Evolutionary conservation across 2,888 invertebrate species (phyloP), one percentile per base, ranked within the genome.

Genomic region (Agrilus mali): DNA sequence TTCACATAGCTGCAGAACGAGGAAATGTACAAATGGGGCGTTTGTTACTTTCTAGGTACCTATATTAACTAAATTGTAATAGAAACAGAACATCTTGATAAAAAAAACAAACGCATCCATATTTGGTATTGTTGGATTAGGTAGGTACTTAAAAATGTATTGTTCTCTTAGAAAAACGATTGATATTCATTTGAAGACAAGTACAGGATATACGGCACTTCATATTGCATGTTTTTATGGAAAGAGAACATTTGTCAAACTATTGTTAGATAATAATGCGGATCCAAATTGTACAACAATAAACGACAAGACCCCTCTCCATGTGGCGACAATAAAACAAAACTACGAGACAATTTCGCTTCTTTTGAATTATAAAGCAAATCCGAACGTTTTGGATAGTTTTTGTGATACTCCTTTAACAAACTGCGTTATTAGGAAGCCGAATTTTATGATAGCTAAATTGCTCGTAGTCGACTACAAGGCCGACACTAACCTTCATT

Each of bases 281-380:
- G 46, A 55, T 36, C 44, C 67, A 15, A 63, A 72, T 35, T 55
- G 61, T 43, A 51, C 49, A 22, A 68, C 71, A 50, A 58, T 57
- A 43, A 58, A 64, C 13, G 61, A 59, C 4, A 63, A 59, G 16
- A 49, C 52, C 4, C 38, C 53, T 4, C 35, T 55, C 2, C 54
- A 55, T 45, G 38, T 45, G 33, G 50, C 50, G 3, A 27, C 27
- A 27, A 49, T 50, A 13, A 4, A 13, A n/a, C 34, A 12, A 20
- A 20, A 32, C 1, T 20, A 16, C 8, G 40, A 35, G 1, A 17
- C 4, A 15, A n/a, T 45, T 14, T 36, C 41, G 7, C 12, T 47
- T 3, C 20, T 47, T n/a, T 17, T 47, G 12, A 22, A 31, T n/a
- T 14, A 38, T 14, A 32, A 33, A 0, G 47, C 38, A 5, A 3